Conservation (phyloP, 30 jellyfish, hydroid and myxozoan species). For the Aurelia sp. region DNA sequence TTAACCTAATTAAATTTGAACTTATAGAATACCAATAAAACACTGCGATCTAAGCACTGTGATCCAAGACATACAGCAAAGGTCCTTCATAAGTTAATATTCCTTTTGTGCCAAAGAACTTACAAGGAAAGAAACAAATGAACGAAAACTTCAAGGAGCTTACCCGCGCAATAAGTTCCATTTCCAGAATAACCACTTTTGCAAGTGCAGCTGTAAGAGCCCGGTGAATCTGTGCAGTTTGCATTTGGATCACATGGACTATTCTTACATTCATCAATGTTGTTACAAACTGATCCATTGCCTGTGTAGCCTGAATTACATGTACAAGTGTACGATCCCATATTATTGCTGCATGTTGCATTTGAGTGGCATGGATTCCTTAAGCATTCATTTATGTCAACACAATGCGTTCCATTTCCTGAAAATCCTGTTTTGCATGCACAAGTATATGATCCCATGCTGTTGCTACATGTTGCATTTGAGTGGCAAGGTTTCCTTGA, state of each 20-base stretch:
- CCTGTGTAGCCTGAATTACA: conserved; percentile 38
- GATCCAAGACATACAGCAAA: too few species aligned
- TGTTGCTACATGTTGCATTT: conserved; percentile 12
- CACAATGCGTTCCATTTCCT: conserved; percentile 45
- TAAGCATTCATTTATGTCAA: conserved; percentile 48
- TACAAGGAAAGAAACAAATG: too few species aligned
- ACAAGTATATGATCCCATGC: not conserved
- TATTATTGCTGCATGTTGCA: conserved; percentile 53
- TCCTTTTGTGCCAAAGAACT: too few species aligned
- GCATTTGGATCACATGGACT: not conserved
- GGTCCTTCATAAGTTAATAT: too few species aligned
- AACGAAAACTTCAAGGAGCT: not conserved
- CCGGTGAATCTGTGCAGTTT: not conserved
- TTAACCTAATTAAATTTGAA: too few species aligned
- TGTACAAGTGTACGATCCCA: conserved; percentile 21
- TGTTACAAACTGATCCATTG: conserved; percentile 22
- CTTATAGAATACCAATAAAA: too few species aligned
- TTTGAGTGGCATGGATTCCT: conserved; percentile 24
- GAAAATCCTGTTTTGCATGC: conserved; percentile 31
- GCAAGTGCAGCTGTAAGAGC: not conserved
- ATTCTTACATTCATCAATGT: not conserved
- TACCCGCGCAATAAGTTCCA: not conserved
- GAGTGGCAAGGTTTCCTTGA: not conserved
- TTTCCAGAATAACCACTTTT: not conserved
- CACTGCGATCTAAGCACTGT: too few species aligned